Conservation (phyloP, 2,113 vertebrate species). For the Cromileptes altivelis region DNA sequence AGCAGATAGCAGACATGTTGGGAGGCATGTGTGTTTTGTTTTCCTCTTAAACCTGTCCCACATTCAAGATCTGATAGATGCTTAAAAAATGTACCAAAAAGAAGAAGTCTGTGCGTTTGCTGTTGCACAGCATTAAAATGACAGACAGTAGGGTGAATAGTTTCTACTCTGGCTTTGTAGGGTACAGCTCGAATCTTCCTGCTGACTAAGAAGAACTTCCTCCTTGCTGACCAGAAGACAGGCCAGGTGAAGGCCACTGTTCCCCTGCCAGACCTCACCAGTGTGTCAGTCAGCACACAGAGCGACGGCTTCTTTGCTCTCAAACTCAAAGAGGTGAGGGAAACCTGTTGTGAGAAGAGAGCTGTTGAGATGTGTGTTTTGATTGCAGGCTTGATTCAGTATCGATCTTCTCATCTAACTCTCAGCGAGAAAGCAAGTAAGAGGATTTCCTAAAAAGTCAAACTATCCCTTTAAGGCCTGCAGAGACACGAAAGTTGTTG, state of each 20-base stretch:
- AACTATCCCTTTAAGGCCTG: not conserved
- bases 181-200: slow-evolving; percentile 93
- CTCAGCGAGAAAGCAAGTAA: not conserved
- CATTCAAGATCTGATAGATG: not conserved
- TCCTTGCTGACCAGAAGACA: slow-evolving; percentile 97
- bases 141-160: too few relatives aligned
- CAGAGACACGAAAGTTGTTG: not conserved
- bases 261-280: slow-evolving; percentile 91
- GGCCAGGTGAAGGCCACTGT: slow-evolving; percentile 96
- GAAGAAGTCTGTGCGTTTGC: not conserved
- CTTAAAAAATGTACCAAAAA: not conserved
- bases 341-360: not conserved
- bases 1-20: slow-evolving; percentile 15
- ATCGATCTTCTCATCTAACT: not conserved
- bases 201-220: slow-evolving; percentile 93
- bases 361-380: not conserved
- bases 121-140: not conserved
- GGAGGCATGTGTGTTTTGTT: not conserved
- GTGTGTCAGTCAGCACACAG: slow-evolving; percentile 96
- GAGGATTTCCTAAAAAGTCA: too few relatives aligned
- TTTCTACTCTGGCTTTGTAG: slow-evolving; percentile 59
- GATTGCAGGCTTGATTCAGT: not conserved
- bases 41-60: not conserved
- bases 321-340: slow-evolving; percentile 93
- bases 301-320: slow-evolving; percentile 96